Evolutionary conservation across 2,113 vertebrate species (phyloP), one percentile per base, ranked within the genome.

Genomic region (Poicephalus gulielmi): DNA sequence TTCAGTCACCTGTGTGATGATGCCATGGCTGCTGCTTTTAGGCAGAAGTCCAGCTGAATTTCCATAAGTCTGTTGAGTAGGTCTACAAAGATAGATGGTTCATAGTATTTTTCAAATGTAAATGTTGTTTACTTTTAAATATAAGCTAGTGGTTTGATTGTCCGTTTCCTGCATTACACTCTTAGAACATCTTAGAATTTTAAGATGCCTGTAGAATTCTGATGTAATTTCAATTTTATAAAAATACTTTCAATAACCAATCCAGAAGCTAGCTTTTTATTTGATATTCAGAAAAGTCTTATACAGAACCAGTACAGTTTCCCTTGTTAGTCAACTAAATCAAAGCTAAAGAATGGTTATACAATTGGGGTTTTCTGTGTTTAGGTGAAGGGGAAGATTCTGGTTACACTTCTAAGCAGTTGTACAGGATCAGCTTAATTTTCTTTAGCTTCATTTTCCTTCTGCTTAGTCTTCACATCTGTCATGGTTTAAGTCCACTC

Each of bases 401-500:
- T 88, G 49, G 3, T 74, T 83, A 47, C 6, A 2, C 11, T 68
- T 92, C 11, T 66, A 83, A 86, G 33, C 7, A 67, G 68, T 83
- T 81, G 31, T 17, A 67, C 15, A 71, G 46, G 47, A 64, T 73
- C 86, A 46, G 46, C 50, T 55, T 80, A 9, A 57, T 86, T 94
- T 95, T 53, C 35, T 94, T 92, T 59, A 68, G 44, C 57, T 90
- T 92, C 27, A 49, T 90, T 92, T 88, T 94, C 74, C 69, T 87
- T 91, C 93, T 88, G 67, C 67, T 86, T 86, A 44, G 52, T 80
- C 84, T 83, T 10, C 7, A 18, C 37, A 80, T 80, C 59, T 39
- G 37, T 39, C 37, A 39, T 39, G 37, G 37, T 39, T 39, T 39
- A 39, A 39, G 37, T 39, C 37, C 37, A 39, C 10, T 39, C 37